Base-by-base conservation (phyloP, 1,140 invertebrate genomes). In the Drosophila neocordata region DNA sequence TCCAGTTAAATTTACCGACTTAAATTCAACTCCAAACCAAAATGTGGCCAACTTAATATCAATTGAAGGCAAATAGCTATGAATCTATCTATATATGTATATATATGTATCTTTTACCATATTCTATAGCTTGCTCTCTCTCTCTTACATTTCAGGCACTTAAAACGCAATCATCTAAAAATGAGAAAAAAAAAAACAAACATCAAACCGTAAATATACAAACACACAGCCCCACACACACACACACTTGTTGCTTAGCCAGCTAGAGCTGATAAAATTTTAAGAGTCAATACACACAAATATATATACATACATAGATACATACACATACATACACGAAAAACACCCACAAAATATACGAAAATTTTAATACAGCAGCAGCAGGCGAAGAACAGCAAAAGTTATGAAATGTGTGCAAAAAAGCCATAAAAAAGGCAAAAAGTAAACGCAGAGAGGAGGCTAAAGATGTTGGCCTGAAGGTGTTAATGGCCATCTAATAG, bases 401-500 rank as follows among this genome's bases (percentile, higher is more conserved):
- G 61, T 27, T 55, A 37, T 12, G 34, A 12, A 20, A 35, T 41
- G 38, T 48, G 55, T 57, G 34, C 31, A 55, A 63, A 75, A 59
- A 51, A 48, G 58, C 44, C 65, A 63, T 77, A 63, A 69, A 76
- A 79, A 69, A 65, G 64, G 58, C 63, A 63, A 76, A 76, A 48
- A 60, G 64, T 51, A 55, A 31, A 18, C 37, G 18, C 22, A 8
- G 35, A 41, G 12, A 37, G 44, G 56, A 22, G 37, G 15, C 27
- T 27, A 37, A 35, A 31, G 64, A 41, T 55, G 79, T 37, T 48
- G 58, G 53, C 52, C 44, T 38, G 51, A 79, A 85, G 74, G 81
- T 85, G 81, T 78, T 85, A 85, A 85, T 87, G 74, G 66, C 64
- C 41, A 48, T 69, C 73, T 65, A 87, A 87, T 81, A 82, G 70